phyloP scores from a whole-genome alignment of 2,888 invertebrate genomes.

The Aphidius colemani region DNA sequence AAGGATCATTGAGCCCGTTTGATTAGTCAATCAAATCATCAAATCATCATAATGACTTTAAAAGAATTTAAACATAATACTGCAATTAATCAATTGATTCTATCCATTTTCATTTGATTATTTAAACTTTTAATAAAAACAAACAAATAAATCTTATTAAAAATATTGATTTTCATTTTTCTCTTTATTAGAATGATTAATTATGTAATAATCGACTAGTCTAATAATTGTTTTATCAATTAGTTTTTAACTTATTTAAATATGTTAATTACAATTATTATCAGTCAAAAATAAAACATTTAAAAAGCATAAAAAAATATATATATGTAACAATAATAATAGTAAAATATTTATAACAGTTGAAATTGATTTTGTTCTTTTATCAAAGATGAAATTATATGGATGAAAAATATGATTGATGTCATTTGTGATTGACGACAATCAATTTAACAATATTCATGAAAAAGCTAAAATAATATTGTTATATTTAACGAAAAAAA shows the following conservation, averaged over 20 bases:
- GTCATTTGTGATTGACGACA: not conserved
- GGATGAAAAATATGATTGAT: not conserved
- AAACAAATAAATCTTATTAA: too few species aligned
- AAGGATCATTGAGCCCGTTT: too few species aligned
- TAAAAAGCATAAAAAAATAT: not conserved
- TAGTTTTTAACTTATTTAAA: too few species aligned
- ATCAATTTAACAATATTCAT: not conserved
- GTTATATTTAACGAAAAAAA: too few species aligned
- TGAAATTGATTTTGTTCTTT: not conserved
- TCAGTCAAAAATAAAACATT: conserved; percentile 2
- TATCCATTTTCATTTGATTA: too few species aligned
- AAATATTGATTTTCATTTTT: too few species aligned
- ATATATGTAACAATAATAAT: not conserved
- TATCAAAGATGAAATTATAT: not conserved
- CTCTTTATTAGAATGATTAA: too few species aligned
- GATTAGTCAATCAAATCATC: not conserved
- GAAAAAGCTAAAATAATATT: not conserved
- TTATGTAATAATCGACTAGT: too few species aligned
- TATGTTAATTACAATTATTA: not conserved
- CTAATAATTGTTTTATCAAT: too few species aligned
- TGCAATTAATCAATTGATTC: too few species aligned
- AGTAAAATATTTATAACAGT: not conserved
- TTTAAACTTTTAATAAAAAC: too few species aligned
- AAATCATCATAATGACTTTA: not conserved
- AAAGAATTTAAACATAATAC: too few species aligned